A percentile compares a stretch with the other conserved stretches of the same genome.
These are phyloP conservation scores for Ctenicera cuprea DNA, from an alignment of 2,888 invertebrate species.

Conservation along the genomic window DNA sequence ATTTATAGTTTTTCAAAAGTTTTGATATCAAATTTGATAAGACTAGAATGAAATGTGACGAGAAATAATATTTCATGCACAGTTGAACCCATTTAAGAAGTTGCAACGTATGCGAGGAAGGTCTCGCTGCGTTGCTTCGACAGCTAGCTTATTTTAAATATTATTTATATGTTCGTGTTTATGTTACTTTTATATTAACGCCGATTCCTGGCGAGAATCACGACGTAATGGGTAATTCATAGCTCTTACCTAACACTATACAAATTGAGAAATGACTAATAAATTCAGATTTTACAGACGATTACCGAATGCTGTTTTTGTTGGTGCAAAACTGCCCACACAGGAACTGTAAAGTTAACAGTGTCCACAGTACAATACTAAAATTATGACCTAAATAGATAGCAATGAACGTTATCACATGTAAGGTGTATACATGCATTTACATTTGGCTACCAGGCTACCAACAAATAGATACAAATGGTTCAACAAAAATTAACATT, in stretches of 20 bases:
- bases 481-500: too few species aligned
- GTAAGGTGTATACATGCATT: neutral
- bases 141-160: too few species aligned
- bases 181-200: too few species aligned
- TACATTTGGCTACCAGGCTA: too few species aligned
- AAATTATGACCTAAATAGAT: conserved; percentile 10
- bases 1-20: too few species aligned
- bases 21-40: too few species aligned
- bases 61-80: too few species aligned
- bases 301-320: conserved; percentile 14
- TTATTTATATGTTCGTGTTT: neutral
- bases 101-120: too few species aligned
- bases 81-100: too few species aligned
- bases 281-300: conserved; percentile 8
- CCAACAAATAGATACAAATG: too few species aligned
- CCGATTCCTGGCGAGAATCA: conserved; percentile 8
- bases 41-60: too few species aligned
- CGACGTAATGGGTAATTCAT: conserved; percentile 14
- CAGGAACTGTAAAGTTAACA: conserved; percentile 3
- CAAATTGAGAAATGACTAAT: conserved; percentile 16
- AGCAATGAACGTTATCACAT: conserved; percentile 1
- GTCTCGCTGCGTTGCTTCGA: too few species aligned
- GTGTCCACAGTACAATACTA: conserved; percentile 1
- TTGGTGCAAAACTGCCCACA: conserved; percentile 14
- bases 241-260: neutral